These are phyloP conservation scores for Pygocentrus nattereri DNA, from an alignment of 2,797 vertebrate species.

Conservation along the genomic window DNA sequence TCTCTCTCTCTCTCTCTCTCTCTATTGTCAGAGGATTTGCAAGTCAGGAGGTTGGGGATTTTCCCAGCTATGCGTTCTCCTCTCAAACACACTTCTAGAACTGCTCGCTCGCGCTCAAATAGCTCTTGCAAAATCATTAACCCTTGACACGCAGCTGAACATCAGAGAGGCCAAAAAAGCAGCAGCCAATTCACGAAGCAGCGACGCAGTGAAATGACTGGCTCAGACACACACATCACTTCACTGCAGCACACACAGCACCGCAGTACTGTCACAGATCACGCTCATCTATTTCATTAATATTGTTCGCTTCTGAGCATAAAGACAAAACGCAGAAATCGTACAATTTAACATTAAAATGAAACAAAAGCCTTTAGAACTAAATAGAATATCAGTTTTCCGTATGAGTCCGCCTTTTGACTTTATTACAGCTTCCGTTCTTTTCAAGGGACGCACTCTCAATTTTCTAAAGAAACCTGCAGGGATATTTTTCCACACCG, in stretches of 20 bases:
- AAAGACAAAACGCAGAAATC: no score
- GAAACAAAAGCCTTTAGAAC: no score
- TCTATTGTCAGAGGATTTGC: slow-evolving; percentile 46
- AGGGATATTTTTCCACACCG: no score
- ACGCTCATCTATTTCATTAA: no score
- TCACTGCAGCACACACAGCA: not conserved
- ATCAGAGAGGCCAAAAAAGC: not conserved
- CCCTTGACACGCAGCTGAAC: slow-evolving; percentile 35
- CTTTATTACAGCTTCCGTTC: no score
- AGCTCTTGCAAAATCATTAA: slow-evolving; percentile 36
- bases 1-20: slow-evolving; percentile 1
- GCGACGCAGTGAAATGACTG: not conserved
- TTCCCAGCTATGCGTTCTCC: slow-evolving; percentile 44
- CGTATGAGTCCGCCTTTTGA: no score
- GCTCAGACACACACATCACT: not conserved
- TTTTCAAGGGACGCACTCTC: no score
- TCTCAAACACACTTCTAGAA: slow-evolving; percentile 19
- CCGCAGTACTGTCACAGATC: no score
- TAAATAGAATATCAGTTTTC: no score
- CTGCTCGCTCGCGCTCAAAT: slow-evolving; percentile 32
- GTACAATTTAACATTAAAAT: no score
- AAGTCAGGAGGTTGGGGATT: slow-evolving; percentile 43
- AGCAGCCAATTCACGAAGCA: not conserved
- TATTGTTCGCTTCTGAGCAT: no score
- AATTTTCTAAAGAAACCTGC: no score